Conservation (phyloP, 2,113 vertebrate genomes). For the Periophthalmodon schlosseri region DNA sequence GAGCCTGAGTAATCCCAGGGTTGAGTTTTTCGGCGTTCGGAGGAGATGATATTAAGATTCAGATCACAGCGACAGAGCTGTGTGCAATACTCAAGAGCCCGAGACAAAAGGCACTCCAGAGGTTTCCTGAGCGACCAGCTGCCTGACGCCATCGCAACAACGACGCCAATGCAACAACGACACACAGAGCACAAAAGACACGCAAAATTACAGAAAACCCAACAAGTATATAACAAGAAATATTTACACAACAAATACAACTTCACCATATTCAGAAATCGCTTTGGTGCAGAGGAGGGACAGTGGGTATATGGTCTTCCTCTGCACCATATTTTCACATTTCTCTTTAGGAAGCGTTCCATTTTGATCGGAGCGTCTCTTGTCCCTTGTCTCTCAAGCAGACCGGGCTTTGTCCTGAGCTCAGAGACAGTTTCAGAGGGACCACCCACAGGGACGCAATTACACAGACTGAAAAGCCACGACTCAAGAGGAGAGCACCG, state of each 20-base stretch:
- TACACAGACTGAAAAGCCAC: background rate
- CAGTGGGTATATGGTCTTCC: too few relatives aligned
- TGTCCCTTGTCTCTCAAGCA: too few relatives aligned
- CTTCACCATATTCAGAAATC: background rate
- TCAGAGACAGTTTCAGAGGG: background rate
- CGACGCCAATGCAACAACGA: background rate
- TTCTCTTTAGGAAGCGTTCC: too few relatives aligned
- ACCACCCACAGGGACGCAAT: background rate
- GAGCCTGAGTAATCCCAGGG: background rate
- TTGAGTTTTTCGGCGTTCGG: background rate
- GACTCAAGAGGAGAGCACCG: too few relatives aligned
- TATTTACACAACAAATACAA: background rate
- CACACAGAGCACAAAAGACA: background rate
- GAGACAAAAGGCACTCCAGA: background rate
- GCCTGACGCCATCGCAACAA: background rate
- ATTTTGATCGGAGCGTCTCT: too few relatives aligned
- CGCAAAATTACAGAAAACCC: background rate
- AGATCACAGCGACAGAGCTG: background rate
- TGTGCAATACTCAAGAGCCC: background rate
- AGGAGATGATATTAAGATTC: constrained; percentile 1
- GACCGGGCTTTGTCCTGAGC: background rate
- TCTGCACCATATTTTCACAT: too few relatives aligned
- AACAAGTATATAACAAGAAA: too few relatives aligned
- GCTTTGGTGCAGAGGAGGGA: too few relatives aligned
- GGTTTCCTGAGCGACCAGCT: constrained; percentile 2